phyloP scores from a whole-genome alignment of 2,888 invertebrate species.

The Hirtodrosophila histrioides region DNA sequence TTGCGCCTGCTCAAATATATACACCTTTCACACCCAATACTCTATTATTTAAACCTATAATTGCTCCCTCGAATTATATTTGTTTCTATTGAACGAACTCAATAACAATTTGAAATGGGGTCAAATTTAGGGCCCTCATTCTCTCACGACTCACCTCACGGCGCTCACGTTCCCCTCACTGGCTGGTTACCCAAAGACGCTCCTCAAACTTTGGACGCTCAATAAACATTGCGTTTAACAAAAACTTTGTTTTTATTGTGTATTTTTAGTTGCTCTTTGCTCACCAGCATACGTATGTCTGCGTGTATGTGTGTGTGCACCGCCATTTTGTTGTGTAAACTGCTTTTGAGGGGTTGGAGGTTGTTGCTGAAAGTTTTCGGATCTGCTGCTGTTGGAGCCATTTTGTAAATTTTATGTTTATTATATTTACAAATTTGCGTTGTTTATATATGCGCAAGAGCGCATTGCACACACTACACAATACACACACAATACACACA shows the following conservation, averaged over 20 bases:
- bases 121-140: too few species aligned
- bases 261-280: constrained; percentile 58
- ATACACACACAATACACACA: constrained; percentile 21
- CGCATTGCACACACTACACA: constrained; percentile 34
- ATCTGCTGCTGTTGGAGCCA: constrained; percentile 52
- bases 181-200: constrained; percentile 43
- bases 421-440: constrained; percentile 74
- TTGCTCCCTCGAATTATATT: too few species aligned
- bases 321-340: constrained; percentile 75
- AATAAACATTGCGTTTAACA: constrained; percentile 77
- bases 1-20: too few species aligned
- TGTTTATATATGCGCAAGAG: constrained; percentile 73
- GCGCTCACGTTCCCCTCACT: constrained; percentile 26
- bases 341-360: constrained; percentile 33
- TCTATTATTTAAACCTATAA: too few species aligned
- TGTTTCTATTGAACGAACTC: too few species aligned
- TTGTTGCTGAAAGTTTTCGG: constrained; percentile 54
- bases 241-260: constrained; percentile 53
- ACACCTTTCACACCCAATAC: too few species aligned
- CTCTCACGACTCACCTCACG: constrained; percentile 1
- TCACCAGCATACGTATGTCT: constrained; percentile 35
- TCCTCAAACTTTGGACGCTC: constrained; percentile 56
- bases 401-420: constrained; percentile 73
- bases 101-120: too few species aligned
- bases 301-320: constrained; percentile 36